A percentile compares a stretch with the other conserved stretches of the same genome.
These are phyloP conservation scores for Alcedo atthis DNA, from an alignment of 2,797 vertebrate species.

Conservation along the genomic window DNA sequence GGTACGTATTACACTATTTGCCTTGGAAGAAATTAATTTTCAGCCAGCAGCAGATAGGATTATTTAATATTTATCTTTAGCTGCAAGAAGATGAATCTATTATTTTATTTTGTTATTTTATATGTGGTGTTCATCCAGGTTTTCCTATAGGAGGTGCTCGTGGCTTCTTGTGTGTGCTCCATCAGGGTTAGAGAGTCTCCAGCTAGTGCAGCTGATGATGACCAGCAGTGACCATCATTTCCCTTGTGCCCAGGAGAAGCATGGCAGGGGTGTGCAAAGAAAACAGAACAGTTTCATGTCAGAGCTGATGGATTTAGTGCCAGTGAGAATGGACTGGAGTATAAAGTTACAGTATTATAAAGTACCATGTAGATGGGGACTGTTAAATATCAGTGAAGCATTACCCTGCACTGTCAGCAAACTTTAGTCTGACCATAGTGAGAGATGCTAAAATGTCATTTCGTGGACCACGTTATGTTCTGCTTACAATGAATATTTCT, in stretches of 20 bases:
- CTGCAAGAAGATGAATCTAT: constrained; percentile 82
- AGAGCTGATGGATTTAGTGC: constrained; percentile 60
- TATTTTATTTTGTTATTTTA: constrained; percentile 79
- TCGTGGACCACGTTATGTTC: constrained; percentile 73
- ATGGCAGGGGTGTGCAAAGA: neutral
- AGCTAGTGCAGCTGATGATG: neutral
- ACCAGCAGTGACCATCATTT: neutral
- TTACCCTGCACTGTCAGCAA: constrained; percentile 73
- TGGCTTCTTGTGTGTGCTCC: neutral
- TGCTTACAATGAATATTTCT: constrained; percentile 71
- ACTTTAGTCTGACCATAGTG: constrained; percentile 48
- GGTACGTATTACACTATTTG: constrained; percentile 80
- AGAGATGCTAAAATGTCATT: constrained; percentile 74
- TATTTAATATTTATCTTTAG: constrained; percentile 85
- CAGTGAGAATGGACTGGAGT: neutral
- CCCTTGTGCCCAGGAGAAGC: neutral
- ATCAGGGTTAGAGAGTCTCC: constrained; percentile 9
- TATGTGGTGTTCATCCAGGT: neutral
- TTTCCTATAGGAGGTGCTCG: constrained; percentile 70
- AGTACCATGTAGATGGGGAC: constrained; percentile 32
- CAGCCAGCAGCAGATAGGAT: constrained; percentile 78
- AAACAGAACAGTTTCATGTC: neutral
- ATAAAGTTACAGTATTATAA: constrained; percentile 38
- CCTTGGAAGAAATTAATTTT: constrained; percentile 85
- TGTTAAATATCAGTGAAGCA: constrained; percentile 74